Evolutionary conservation across 2,888 invertebrate species (phyloP), one percentile per base, ranked within the genome.

Genomic region (Camponotus fellah): DNA sequence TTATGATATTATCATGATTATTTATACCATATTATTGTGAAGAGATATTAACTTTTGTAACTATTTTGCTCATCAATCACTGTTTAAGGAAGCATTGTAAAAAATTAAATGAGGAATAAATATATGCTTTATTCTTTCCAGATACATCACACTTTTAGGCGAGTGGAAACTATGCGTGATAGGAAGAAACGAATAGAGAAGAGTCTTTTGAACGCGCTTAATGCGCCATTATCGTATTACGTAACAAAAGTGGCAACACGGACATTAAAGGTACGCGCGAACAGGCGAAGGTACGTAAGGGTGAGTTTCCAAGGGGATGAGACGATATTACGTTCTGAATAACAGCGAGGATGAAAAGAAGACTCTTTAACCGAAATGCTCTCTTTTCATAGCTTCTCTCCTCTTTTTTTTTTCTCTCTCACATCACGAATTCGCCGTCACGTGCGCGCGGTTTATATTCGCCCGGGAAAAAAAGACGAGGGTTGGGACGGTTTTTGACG

Each of bases 161-260:
- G 21, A 64, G 12, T 49, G 62, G 12, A 62, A 62, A 62, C 46
- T 46, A 56, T 64, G 75, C 46, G 65, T 65, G 56, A 74, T 43
- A 34, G 60, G 32, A 26, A 40, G 32, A 12, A 32, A 46, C 6
- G 34, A n/a, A 46, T 34, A 66, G 21, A 40, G 34, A 56, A 82
- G 71, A 72, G 53, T 49, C 21, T 60, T 74, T 65, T 75, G 80
- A 81, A 65, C 83, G 81, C 75, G 76, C 68, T 83, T 83, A 76
- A 83, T 80, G 60, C 88, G 37, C 83, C 76, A 83, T 87, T 87
- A 81, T 77, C 87, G 83, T 60, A 87, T 87, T 85, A 81, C 40
- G 77, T 74, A 80, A 53, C 21, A 65, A 82, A 83, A 88, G 88
- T 85, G 85, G 85, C 68, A 75, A 72, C 68, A 34, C 72, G 76